A percentile compares a stretch with the other conserved stretches of the same genome.
These are phyloP conservation scores for Malurus melanocephalus DNA, from an alignment of 2,113 vertebrate species.

Conservation along the genomic window DNA sequence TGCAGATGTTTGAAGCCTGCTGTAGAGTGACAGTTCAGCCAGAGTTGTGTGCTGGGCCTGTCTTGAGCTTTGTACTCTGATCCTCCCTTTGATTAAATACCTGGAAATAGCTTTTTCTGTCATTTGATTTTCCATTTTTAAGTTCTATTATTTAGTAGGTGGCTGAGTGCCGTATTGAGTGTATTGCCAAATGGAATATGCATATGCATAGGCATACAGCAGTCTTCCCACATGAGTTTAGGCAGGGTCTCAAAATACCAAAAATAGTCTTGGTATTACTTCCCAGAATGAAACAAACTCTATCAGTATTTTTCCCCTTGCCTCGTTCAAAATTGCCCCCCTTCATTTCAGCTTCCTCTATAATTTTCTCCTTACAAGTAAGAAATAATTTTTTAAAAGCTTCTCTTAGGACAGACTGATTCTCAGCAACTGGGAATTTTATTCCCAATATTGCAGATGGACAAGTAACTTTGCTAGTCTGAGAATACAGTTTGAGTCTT, in stretches of 20 bases:
- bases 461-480: background rate
- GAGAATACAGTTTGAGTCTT: background rate
- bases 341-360: conserved; percentile 24
- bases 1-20: conserved; percentile 72
- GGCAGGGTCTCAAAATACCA: conserved; percentile 71
- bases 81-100: conserved; percentile 61
- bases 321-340: conserved; percentile 3
- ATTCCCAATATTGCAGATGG: background rate
- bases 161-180: conserved; percentile 52
- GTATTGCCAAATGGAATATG: conserved; percentile 63
- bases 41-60: conserved; percentile 38
- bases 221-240: conserved; percentile 67
- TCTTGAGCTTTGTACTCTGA: conserved; percentile 39
- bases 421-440: background rate
- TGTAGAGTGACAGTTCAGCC: conserved; percentile 67
- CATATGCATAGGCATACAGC: conserved; percentile 64
- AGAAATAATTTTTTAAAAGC: background rate
- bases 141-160: conserved; percentile 67
- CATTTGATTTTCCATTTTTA: conserved; percentile 70
- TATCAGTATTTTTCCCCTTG: conserved; percentile 42
- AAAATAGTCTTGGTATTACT: conserved; percentile 66
- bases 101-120: conserved; percentile 64
- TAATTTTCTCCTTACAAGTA: conserved; percentile 37
- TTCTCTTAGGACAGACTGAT: background rate
- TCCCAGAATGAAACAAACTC: conserved; percentile 62